Evolutionary conservation across 2,113 vertebrate species (phyloP).

Genomic region (Suricata suricatta): DNA sequence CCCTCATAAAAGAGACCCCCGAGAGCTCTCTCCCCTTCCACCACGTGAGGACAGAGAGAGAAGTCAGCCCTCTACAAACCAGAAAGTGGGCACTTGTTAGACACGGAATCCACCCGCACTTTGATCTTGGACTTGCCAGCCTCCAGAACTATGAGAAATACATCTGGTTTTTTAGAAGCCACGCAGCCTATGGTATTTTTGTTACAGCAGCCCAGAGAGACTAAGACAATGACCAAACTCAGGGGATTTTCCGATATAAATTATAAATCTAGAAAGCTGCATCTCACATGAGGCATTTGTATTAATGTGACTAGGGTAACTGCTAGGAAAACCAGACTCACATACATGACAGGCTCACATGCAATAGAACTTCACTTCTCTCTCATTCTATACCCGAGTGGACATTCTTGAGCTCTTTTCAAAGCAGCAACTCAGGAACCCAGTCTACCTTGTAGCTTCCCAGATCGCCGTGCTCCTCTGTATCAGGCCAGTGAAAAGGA

Average conservation of each 20-base stretch:
- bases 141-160: not conserved
- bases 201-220: not conserved
- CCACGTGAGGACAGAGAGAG: not conserved
- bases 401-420: not conserved
- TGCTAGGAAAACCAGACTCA: not conserved
- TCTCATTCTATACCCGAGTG: not conserved
- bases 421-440: not conserved
- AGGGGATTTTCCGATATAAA: conserved; percentile 28
- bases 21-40: not conserved
- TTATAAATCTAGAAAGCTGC: conserved; percentile 17
- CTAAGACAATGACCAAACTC: not conserved
- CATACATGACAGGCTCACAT: not conserved
- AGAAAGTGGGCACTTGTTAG: not conserved
- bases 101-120: not conserved
- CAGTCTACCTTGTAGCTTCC: not conserved
- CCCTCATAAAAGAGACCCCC: not conserved
- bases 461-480: not conserved
- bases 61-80: not conserved
- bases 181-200: not conserved
- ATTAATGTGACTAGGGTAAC: not conserved
- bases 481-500: not conserved
- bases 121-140: not conserved
- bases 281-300: not conserved
- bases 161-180: not conserved
- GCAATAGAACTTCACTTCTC: not conserved